Conservation (phyloP, 2,113 vertebrate species). For the Triplophysa dalaica region DNA sequence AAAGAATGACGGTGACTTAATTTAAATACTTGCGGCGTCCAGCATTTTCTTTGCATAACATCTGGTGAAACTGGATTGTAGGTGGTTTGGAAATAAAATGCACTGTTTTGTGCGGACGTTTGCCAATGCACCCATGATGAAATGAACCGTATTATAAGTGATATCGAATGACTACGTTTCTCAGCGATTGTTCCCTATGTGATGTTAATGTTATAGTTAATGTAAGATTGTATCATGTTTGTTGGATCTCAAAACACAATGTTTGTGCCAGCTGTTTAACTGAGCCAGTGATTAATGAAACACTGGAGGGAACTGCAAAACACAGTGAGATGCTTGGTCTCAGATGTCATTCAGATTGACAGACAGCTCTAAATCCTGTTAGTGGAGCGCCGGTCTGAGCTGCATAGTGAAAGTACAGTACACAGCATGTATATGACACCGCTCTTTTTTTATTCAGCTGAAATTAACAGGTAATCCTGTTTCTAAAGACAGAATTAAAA, state of each 20-base stretch:
- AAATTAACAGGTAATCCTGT: slow-evolving; percentile 49
- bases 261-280: slow-evolving; percentile 11
- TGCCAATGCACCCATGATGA: background rate
- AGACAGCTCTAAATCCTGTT: slow-evolving; percentile 68
- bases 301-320: slow-evolving; percentile 22
- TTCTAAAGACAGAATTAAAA: slow-evolving; percentile 38
- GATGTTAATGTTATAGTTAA: no score
- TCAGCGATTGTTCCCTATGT: no score
- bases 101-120: background rate
- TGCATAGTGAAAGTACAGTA: slow-evolving; percentile 11
- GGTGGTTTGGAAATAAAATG: no score
- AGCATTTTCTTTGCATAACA: no score
- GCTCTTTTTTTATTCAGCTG: slow-evolving; percentile 36
- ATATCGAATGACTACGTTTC: background rate
- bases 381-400: slow-evolving; percentile 38
- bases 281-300: slow-evolving; percentile 10
- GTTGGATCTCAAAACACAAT: background rate
- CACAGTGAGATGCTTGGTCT: slow-evolving; percentile 29
- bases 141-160: background rate
- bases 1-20: no score
- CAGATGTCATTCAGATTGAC: slow-evolving; percentile 60
- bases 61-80: no score
- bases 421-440: slow-evolving; percentile 32
- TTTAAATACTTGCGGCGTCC: no score
- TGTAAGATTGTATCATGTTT: background rate